Conservation (phyloP, 1,140 invertebrate genomes). For the Cryptotermes secundus region DNA sequence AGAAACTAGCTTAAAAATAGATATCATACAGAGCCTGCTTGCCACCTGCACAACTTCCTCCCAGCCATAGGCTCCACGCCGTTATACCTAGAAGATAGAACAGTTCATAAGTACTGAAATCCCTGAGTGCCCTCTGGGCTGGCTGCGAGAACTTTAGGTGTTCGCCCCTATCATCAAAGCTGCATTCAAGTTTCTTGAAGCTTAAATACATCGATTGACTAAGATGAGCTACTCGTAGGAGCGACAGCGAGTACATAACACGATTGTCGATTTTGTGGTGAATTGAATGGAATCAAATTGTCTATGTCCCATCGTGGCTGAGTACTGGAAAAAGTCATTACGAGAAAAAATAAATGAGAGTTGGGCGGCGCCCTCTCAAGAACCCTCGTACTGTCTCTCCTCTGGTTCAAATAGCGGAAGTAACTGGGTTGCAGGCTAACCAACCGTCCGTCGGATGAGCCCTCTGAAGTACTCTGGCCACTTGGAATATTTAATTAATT, state of each 20-base stretch:
- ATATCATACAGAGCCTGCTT: too few relatives aligned
- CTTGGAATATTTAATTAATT: neutral
- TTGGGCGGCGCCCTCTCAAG: neutral
- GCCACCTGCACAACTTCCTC: too few relatives aligned
- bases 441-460: neutral
- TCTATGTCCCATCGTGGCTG: neutral
- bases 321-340: too few relatives aligned
- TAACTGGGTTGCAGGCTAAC: neutral
- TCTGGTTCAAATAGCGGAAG: neutral
- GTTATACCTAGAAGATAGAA: too few relatives aligned
- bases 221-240: neutral
- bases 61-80: too few relatives aligned
- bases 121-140: too few relatives aligned
- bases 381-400: neutral
- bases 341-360: conserved; percentile 3
- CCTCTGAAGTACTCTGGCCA: too few relatives aligned
- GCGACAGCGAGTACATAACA: neutral
- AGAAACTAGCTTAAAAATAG: too few relatives aligned
- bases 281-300: neutral
- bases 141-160: too few relatives aligned
- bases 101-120: too few relatives aligned
- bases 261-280: neutral
- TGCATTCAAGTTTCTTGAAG: neutral
- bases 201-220: neutral
- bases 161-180: neutral